Evolutionary conservation across 2,888 invertebrate species (phyloP).

Genomic region (Phasia obesa): DNA sequence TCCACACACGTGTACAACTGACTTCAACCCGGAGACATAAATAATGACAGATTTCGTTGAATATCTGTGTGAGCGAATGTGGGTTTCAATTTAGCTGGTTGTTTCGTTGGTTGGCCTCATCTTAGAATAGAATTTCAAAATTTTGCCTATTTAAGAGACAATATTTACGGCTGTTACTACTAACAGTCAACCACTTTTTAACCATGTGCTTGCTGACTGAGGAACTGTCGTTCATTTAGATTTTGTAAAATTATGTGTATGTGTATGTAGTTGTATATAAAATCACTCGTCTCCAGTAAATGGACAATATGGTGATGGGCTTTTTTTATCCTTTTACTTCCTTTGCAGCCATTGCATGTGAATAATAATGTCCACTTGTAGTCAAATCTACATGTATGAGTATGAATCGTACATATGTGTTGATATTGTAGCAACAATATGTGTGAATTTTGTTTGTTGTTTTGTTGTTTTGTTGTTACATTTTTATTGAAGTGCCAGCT

Average conservation of each 20-base stretch:
- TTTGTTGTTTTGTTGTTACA: slow-evolving; percentile 34
- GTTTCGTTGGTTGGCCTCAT: slow-evolving; percentile 50
- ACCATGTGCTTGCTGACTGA: slow-evolving; percentile 28
- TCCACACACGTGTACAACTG: neutral
- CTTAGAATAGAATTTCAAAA: slow-evolving; percentile 61
- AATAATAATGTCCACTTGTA: slow-evolving; percentile 50
- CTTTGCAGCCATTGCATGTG: slow-evolving; percentile 41
- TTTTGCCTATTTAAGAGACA: slow-evolving; percentile 54
- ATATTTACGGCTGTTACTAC: slow-evolving; percentile 43
- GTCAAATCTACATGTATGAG: neutral
- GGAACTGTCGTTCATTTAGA: slow-evolving; percentile 34
- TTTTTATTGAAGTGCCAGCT: slow-evolving; percentile 80
- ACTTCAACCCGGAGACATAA: slow-evolving; percentile 59
- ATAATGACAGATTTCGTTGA: slow-evolving; percentile 64
- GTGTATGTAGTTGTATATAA: slow-evolving; percentile 26
- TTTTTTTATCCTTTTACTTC: slow-evolving; percentile 44
- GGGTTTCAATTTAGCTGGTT: neutral
- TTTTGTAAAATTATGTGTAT: too few relatives aligned
- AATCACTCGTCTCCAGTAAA: slow-evolving; percentile 36
- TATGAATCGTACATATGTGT: slow-evolving; percentile 18
- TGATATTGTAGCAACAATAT: slow-evolving; percentile 39
- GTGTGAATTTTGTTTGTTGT: slow-evolving; percentile 3
- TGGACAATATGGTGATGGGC: slow-evolving; percentile 35
- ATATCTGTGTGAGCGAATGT: slow-evolving; percentile 26
- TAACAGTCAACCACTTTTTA: slow-evolving; percentile 21